Conservation (phyloP, 2,113 vertebrate species). For the Syrmaticus mikado region DNA sequence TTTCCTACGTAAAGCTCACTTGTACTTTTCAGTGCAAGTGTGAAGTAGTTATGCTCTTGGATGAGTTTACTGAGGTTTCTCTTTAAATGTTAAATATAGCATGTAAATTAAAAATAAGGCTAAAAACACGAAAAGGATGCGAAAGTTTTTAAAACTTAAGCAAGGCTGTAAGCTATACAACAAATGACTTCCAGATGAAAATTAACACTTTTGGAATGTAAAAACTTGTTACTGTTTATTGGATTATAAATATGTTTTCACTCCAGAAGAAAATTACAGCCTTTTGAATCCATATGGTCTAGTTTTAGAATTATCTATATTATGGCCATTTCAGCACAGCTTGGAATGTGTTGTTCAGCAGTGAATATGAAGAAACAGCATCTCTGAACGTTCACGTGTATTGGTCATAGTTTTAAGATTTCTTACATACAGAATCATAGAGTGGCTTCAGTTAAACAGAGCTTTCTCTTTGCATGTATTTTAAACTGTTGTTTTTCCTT, state of each 20-base stretch:
- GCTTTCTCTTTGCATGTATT: background rate
- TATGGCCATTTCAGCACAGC: rapidly evolving
- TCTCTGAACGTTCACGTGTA: background rate
- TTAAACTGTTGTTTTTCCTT: slow-evolving; percentile 10
- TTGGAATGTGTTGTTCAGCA: background rate
- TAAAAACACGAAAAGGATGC: background rate
- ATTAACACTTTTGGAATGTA: background rate
- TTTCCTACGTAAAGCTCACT: background rate
- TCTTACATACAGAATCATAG: background rate
- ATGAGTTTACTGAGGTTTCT: background rate
- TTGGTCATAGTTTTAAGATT: background rate
- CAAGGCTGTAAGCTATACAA: background rate
- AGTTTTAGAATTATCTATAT: background rate
- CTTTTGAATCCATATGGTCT: background rate
- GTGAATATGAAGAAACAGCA: background rate
- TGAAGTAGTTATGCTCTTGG: background rate
- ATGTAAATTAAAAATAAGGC: background rate
- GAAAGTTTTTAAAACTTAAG: background rate
- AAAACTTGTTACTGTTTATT: background rate
- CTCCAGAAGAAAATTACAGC: background rate
- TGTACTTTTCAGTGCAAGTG: background rate
- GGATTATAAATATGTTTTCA: background rate
- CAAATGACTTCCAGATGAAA: background rate
- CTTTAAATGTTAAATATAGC: background rate
- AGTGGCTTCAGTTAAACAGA: background rate